Evolutionary conservation across 2,888 invertebrate genomes (phyloP), one percentile per base, ranked within the genome.

Genomic region (Nomada flava): DNA sequence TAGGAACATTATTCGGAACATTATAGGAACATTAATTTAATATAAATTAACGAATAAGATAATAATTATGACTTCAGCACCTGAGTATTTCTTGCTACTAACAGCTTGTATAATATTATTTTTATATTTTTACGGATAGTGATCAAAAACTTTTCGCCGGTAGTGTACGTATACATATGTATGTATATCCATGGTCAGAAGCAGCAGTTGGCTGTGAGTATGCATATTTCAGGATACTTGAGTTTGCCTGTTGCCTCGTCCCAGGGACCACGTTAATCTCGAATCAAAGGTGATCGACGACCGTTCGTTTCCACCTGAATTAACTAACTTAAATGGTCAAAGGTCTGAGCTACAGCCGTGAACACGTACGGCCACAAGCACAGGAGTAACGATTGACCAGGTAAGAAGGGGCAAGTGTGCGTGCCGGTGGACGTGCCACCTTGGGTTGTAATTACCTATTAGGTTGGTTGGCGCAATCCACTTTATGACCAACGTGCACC

Each of bases 391-490:
- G 9, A 23, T 10, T 36, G 63, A 10, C 0, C 44, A 72, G 29
- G 60, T 67, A 65, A 70, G 64, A 63, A 60, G 18, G n/a, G 18
- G 20, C 29, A 50, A 47, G 42, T 29, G 65, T 75, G 59, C 69
- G 71, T 76, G 69, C 18, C 44, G n/a, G 53, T 76, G 69, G 68
- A 36, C 70, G 76, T 62, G 53, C 69, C 76, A 64, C 29, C 67
- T 69, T 72, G 70, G 50, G 74, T 73, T 82, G 79, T 89, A 88
- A 89, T 87, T 84, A 86, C 83, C 79, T 85, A 84, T 88, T 87
- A 88, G 82, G 76, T 70, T 55, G 64, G 70, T 71, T 73, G 74
- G 65, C 57, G 76, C 86, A 71, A 84, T 86, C 74, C 74, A 82
- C 78, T 79, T 88, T 82, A 83, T 83, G 83, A 85, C 70, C 73